Evolutionary conservation across 2,113 vertebrate genomes (phyloP), one percentile per base, ranked within the genome.

Genomic region (Pyxicephalus adspersus): DNA sequence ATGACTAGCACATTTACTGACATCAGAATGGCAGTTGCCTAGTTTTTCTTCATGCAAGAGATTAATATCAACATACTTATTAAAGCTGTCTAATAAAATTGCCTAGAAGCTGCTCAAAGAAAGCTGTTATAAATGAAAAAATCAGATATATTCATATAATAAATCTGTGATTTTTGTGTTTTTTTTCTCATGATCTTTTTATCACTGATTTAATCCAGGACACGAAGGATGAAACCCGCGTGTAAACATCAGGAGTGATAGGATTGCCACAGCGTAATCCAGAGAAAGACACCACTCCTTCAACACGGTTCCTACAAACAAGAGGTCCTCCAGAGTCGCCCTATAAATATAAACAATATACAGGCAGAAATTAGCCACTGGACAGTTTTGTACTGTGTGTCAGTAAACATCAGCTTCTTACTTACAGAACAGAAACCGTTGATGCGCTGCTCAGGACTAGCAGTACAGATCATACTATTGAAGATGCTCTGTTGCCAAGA

Each of bases 291-390:
- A 93, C 85, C 0, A 93, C 84, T 50, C 91, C 90, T 0, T 90
- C 87, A 50, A 90, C 87, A 18, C 67, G 83, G 3, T 11, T 1
- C 20, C 77, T 83, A 77, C 90, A 93, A 34, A 92, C n/a, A 60
- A 93, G 77, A 1, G 91, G 92, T 0, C 91, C 92, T 16, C 93
- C 91, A 0, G 91, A 94, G 74, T 93, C 91, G 0, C 87, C 91
- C 93, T 94, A 81, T 0, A 70, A 61, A 25, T 11, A 66, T 22
- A 19, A 54, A 7, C 2, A 7, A 29, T 13, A 50, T 50, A 9
- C 31, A 63, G 23, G 15, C 38, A 15, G 45, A 3, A 34, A 23
- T 17, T 26, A 52, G 5, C 18, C 18, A 52, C 0, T 28, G 11
- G 25, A 9, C 16, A 28, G 2, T 1, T 13, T 45, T 45, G 38